phyloP scores from a whole-genome alignment of 2,888 invertebrate genomes.

The Leptarthrus brevirostris region DNA sequence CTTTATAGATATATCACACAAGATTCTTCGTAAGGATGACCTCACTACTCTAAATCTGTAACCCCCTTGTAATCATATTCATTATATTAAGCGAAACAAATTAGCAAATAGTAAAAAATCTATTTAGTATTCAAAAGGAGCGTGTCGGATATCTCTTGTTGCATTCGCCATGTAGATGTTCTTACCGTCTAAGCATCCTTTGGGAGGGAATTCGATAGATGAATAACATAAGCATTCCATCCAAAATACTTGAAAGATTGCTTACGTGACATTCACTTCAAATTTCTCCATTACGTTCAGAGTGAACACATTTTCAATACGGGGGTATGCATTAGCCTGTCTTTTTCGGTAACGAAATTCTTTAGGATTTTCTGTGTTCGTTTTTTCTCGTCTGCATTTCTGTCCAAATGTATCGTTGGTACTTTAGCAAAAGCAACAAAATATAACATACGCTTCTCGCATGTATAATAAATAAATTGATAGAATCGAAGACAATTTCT shows the following conservation, averaged over 20 bases:
- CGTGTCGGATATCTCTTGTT: constrained; percentile 35
- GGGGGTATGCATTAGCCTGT: constrained; percentile 14
- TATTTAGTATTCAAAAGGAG: constrained; percentile 45
- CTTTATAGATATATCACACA: no score
- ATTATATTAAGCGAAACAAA: no score
- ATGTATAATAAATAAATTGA: constrained; percentile 45
- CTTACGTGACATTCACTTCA: constrained; percentile 54
- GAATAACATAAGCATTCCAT: constrained; percentile 41
- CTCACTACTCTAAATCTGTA: no score
- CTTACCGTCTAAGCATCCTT: background rate
- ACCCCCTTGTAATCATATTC: no score
- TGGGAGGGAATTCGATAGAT: constrained; percentile 11
- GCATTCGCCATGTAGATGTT: constrained; percentile 9
- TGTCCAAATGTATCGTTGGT: constrained; percentile 25
- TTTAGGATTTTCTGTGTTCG: constrained; percentile 10
- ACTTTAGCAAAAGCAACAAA: constrained; percentile 2
- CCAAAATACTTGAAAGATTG: constrained; percentile 52
- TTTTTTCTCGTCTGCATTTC: constrained; percentile 34
- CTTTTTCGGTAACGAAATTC: constrained; percentile 13
- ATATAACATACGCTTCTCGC: constrained; percentile 41
- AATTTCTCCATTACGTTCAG: constrained; percentile 53
- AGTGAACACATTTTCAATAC: constrained; percentile 32
- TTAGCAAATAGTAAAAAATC: constrained; percentile 12
- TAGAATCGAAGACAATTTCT: constrained; percentile 38
- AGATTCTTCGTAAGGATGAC: no score